Evolutionary conservation across 2,113 vertebrate genomes (phyloP), one percentile per base, ranked within the genome.

Genomic region (Toxostoma redivivum): DNA sequence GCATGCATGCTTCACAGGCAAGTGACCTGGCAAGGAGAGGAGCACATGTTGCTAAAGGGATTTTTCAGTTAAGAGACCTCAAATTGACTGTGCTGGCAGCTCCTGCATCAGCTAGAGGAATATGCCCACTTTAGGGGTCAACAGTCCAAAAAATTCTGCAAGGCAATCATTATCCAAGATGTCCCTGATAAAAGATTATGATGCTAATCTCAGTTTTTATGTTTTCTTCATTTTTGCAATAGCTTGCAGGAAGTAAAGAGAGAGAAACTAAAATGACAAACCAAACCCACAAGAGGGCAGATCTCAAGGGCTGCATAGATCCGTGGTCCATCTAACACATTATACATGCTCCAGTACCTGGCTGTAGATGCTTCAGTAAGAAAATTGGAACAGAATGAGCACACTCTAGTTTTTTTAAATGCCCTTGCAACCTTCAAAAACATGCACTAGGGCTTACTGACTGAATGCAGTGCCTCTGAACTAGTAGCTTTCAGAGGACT

Each of bases 21-120:
- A 93, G 64, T 81, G 88, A 93, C 82, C 85, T 66, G 58, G 62
- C 71, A 93, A 28, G 73, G 53, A 88, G 44, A 80, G 62, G 9
- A 90, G 67, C 53, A 78, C 79, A 70, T 70, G 66, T 92, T 87
- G 70, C 91, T 96, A 54, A 73, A 76, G 70, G 70, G 81, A 73
- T 94, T 91, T 95, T 95, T 82, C 57, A 73, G 57, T 74, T 80
- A 85, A 58, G 81, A 85, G 40, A 72, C 30, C 42, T 89, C 27
- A 81, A 35, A 89, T 89, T 90, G 82, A 65, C 58, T 87, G 48
- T 76, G 44, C 78, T 76, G 61, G 31, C 40, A 92, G 81, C n/a
- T 89, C 48, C 51, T 60, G 50, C 54, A 80, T 86, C 62, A 95
- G 19, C 5, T 42, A 33, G 66, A 81, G 47, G 7, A 76, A 16